Evolutionary conservation across 1,140 invertebrate genomes (phyloP).

Genomic region (Luehdorfia chinensis): DNA sequence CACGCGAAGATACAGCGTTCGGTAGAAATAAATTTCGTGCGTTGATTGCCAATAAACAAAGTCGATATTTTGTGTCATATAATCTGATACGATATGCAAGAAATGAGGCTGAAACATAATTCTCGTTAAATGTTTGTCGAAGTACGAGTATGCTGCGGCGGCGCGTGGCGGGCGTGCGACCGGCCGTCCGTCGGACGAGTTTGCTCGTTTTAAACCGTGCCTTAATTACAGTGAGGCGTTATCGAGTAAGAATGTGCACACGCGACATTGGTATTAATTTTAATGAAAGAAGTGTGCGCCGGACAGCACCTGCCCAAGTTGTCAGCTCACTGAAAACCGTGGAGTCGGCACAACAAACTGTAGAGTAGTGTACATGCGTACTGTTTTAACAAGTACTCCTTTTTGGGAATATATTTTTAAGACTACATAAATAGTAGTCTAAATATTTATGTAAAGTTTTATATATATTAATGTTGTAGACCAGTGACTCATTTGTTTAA

Average conservation of each 20-base stretch:
- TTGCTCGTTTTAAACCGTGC: constrained; percentile 61
- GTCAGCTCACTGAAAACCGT: constrained; percentile 57
- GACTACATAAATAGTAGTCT: too few species aligned
- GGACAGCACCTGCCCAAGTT: constrained; percentile 62
- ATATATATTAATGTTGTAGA: too few species aligned
- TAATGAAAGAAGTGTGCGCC: constrained; percentile 76
- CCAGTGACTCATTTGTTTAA: too few species aligned
- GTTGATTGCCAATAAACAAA: constrained; percentile 67
- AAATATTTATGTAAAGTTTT: too few species aligned
- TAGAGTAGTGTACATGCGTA: constrained; percentile 22
- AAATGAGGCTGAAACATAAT: constrained; percentile 56
- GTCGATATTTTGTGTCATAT: constrained; percentile 62
- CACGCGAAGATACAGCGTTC: constrained; percentile 36
- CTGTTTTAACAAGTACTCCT: neutral
- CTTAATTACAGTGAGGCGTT: constrained; percentile 73
- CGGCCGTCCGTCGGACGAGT: constrained; percentile 36
- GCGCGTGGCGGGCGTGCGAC: constrained; percentile 66
- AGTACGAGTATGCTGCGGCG: constrained; percentile 27
- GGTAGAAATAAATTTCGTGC: constrained; percentile 53
- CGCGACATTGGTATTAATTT: constrained; percentile 77
- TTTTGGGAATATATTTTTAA: too few species aligned
- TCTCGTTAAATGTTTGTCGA: constrained; percentile 44
- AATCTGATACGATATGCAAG: constrained; percentile 65
- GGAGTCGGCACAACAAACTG: constrained; percentile 27
- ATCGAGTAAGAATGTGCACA: constrained; percentile 75